These are phyloP conservation scores for Hypomecis punctinalis DNA, from an alignment of 2,888 invertebrate genomes.

Conservation along the genomic window DNA sequence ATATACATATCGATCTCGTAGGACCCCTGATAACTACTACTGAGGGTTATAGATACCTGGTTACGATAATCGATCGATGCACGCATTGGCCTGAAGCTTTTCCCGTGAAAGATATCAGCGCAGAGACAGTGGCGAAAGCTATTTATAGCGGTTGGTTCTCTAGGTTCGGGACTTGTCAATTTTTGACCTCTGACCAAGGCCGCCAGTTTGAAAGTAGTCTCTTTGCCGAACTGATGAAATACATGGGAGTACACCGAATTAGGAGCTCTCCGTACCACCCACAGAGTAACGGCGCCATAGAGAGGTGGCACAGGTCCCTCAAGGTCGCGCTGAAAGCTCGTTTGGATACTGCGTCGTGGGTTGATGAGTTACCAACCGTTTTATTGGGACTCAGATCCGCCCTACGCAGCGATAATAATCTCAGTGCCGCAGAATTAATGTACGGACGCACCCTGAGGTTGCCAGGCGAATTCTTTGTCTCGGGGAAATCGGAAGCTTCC, in stretches of 20 bases:
- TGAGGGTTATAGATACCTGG: conserved; percentile 12
- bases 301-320: neutral
- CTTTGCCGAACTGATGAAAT: conserved; percentile 15
- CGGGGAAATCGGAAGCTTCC: neutral
- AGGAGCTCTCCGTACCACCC: neutral
- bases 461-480: neutral
- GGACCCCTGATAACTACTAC: conserved; percentile 5
- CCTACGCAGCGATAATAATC: neutral
- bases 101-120: conserved; percentile 35
- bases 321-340: neutral
- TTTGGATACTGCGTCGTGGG: neutral
- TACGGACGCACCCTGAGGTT: neutral
- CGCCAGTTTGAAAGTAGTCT: conserved; percentile 37
- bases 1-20: conserved; percentile 16
- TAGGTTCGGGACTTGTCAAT: conserved; percentile 38
- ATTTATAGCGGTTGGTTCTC: conserved; percentile 44
- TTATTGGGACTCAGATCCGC: neutral
- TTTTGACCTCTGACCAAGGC: conserved; percentile 42
- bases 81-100: conserved; percentile 15
- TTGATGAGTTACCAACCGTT: neutral
- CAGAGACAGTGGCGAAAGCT: conserved; percentile 47
- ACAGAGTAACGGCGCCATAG: neutral
- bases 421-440: neutral
- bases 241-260: neutral
- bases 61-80: conserved; percentile 12